Evolutionary conservation across 2,888 invertebrate genomes (phyloP), one percentile per base, ranked within the genome.

Genomic region (Drosophila parthenogenetica): DNA sequence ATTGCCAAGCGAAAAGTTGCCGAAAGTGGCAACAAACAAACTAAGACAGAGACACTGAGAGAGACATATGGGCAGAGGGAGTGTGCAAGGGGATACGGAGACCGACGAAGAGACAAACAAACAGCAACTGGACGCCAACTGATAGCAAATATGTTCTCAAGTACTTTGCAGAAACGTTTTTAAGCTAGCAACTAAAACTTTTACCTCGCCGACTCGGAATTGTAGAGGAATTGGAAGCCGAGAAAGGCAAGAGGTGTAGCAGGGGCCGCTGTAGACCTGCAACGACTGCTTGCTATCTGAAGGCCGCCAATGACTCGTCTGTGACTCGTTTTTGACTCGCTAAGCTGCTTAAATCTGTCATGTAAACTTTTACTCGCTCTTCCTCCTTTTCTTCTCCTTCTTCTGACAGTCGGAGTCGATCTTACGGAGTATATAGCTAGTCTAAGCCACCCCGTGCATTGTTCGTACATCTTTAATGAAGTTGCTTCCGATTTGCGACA

Each of bases 121-220:
- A 49, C 69, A 59, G 54, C 87, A 83, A 84, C 89, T 86, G 87
- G 87, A 81, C 87, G 87, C 85, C 77, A 89, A 79, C 89, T 88
- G 84, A 87, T 84, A 89, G 89, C 84, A 85, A 85, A 85, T 89
- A 85, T 85, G 89, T 87, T 89, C 74, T 68, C 81, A 81, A 89
- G 89, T 87, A 88, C 87, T 84, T 86, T 82, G 55, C 67, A 79
- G 70, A 69, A 85, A 85, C 77, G 82, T 79, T 87, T 87, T 82
- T 82, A 87, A 87, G 82, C 82, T 69, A 87, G 82, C 77, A 77
- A 82, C 77, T 73, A 73, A 80, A 82, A 82, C 69, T 87, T 82
- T 87, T 82, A 82, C 82, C 81, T 76, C 82, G 59, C 43, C 61
- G 29, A 29, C 7, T 8, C 8, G 29, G 8, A 35, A 35, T 35